phyloP scores from a whole-genome alignment of 2,888 invertebrate species.

The Clostera curtula region DNA sequence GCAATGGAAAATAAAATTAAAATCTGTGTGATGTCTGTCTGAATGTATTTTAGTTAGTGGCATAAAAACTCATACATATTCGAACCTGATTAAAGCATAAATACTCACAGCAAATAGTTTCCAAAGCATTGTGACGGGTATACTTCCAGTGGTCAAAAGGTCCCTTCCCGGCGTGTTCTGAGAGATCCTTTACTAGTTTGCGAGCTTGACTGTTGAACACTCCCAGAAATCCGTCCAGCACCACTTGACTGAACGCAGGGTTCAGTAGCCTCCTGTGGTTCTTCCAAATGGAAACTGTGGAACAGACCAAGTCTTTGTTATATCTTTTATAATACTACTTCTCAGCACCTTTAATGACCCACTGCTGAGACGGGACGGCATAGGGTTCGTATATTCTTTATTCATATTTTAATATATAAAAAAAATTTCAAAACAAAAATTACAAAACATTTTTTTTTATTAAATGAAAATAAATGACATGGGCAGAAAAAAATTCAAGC shows the following conservation, averaged over 20 bases:
- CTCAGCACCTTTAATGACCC: too few species aligned
- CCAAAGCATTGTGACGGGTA: slow-evolving; percentile 45
- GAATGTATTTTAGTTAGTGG: too few species aligned
- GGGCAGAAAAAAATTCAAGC: too few species aligned
- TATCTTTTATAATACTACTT: background rate
- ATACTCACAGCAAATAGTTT: slow-evolving; percentile 52
- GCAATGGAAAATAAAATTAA: too few species aligned
- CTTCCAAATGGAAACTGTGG: slow-evolving; percentile 40
- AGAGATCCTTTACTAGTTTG: slow-evolving; percentile 32
- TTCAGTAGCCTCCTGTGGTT: slow-evolving; percentile 44
- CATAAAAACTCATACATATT: too few species aligned
- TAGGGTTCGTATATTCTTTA: too few species aligned
- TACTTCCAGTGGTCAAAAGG: slow-evolving; percentile 51
- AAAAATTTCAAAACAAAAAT: too few species aligned
- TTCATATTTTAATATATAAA: too few species aligned
- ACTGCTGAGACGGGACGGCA: too few species aligned
- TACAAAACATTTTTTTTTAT: too few species aligned
- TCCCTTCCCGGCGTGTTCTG: slow-evolving; percentile 31
- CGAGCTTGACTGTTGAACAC: slow-evolving; percentile 43
- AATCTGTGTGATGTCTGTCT: too few species aligned
- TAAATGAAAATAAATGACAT: too few species aligned
- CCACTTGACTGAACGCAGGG: slow-evolving; percentile 42
- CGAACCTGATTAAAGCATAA: background rate
- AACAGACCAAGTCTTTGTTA: background rate
- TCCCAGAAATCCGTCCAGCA: slow-evolving; percentile 37